A percentile compares a stretch with the other conserved stretches of the same genome.
These are phyloP conservation scores for Chaetura pelagica DNA, from an alignment of 2,113 vertebrate species.

Conservation along the genomic window DNA sequence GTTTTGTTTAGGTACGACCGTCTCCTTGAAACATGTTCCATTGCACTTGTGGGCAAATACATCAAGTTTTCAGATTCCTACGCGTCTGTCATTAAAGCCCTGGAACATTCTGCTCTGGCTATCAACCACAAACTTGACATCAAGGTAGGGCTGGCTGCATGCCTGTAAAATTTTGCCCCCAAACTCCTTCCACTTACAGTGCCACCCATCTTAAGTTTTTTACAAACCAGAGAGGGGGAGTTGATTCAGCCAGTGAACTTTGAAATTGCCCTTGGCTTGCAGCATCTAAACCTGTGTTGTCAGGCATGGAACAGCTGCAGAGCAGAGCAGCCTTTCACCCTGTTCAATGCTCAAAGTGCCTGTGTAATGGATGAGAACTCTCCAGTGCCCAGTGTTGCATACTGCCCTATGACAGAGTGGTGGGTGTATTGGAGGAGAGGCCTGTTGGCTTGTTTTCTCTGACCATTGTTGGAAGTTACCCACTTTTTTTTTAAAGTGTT, in stretches of 20 bases:
- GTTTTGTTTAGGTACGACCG: conserved; percentile 85
- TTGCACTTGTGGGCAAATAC: conserved; percentile 96
- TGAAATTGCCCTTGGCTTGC: neutral
- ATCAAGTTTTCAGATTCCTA: conserved; percentile 97
- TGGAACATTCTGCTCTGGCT: conserved; percentile 94
- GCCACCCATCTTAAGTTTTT: neutral
- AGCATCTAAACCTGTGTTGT: neutral
- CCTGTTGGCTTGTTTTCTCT: neutral
- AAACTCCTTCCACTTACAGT: rapidly evolving
- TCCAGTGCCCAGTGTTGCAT: neutral
- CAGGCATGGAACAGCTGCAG: neutral
- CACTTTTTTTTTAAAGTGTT: neutral
- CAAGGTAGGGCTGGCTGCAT: conserved; percentile 77
- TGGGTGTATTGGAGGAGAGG: neutral
- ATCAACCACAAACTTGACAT: conserved; percentile 96
- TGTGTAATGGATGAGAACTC: neutral
- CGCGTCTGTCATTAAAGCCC: conserved; percentile 94
- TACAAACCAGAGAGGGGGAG: neutral
- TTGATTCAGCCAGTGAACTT: neutral
- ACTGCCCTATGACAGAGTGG: neutral
- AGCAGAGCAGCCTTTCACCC: neutral
- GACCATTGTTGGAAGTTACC: neutral
- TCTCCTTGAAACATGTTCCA: conserved; percentile 89
- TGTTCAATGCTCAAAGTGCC: neutral
- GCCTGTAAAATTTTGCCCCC: neutral